phyloP scores from a whole-genome alignment of 2,888 invertebrate genomes.

The Agrochola macilenta region DNA sequence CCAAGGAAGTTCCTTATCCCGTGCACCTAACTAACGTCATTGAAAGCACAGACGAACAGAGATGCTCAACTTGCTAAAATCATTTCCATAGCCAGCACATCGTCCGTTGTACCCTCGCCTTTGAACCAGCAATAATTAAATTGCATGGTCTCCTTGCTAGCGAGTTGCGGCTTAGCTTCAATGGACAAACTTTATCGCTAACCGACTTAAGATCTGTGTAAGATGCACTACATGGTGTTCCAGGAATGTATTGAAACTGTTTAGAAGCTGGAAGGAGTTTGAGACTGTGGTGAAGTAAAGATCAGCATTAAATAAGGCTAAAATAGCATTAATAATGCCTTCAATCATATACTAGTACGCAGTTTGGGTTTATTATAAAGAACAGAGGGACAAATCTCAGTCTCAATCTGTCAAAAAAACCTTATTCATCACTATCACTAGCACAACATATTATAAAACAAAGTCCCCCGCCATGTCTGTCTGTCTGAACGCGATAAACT shows the following conservation, averaged over 20 bases:
- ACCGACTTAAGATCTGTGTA: constrained; percentile 73
- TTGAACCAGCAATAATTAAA: constrained; percentile 88
- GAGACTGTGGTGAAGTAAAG: constrained; percentile 1
- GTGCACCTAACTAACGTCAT: constrained; percentile 65
- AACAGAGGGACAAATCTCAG: neutral
- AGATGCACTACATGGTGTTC: constrained; percentile 44
- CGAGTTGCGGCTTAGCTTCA: constrained; percentile 78
- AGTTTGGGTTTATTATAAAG: neutral
- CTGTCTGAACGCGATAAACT: too few species aligned
- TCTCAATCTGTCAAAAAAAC: too few species aligned
- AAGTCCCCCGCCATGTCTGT: too few species aligned
- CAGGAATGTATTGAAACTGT: constrained; percentile 49
- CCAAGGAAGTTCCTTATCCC: neutral
- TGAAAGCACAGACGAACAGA: constrained; percentile 60
- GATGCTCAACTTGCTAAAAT: constrained; percentile 76
- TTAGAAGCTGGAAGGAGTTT: constrained; percentile 21
- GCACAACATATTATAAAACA: too few species aligned
- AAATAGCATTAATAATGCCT: neutral
- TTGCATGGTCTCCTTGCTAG: constrained; percentile 80
- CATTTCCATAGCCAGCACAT: constrained; percentile 79
- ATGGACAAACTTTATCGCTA: constrained; percentile 81
- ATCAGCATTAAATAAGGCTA: constrained; percentile 23
- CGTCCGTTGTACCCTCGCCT: constrained; percentile 84
- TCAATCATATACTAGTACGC: too few species aligned
- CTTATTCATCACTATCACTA: too few species aligned